Conservation (phyloP, 2,888 invertebrate species). For the Anoplius nigerrimus region DNA sequence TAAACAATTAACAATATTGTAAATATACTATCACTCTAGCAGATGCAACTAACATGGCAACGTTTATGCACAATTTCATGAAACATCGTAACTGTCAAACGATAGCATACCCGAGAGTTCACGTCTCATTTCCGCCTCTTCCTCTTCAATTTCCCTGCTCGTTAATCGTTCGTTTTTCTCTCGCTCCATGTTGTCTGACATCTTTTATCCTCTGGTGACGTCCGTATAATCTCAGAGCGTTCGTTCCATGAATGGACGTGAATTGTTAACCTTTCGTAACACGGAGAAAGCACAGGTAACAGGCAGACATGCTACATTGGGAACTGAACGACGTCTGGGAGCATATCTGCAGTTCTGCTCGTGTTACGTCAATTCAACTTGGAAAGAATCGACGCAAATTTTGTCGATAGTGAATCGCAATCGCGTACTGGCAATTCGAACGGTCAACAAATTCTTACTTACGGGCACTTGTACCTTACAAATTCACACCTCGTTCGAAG, state of each 20-base stretch:
- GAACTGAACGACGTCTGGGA: too few species aligned
- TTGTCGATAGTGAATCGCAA: too few species aligned
- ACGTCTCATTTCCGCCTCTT: constrained; percentile 44
- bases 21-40: constrained; percentile 5
- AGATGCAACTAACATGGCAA: constrained; percentile 7
- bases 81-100: background rate
- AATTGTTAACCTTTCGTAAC: background rate
- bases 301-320: too few species aligned
- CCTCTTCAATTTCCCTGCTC: constrained; percentile 30
- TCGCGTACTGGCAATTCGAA: too few species aligned
- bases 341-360: too few species aligned
- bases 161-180: constrained; percentile 36
- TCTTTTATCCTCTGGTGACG: constrained; percentile 17
- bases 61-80: too few species aligned
- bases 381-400: too few species aligned
- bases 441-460: too few species aligned
- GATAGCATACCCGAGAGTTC: constrained; percentile 47
- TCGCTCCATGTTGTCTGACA: constrained; percentile 45
- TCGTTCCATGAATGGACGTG: background rate
- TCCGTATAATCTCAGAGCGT: background rate
- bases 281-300: too few species aligned
- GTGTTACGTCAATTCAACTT: too few species aligned
- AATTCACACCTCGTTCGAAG: too few species aligned
- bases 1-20: background rate
- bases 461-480: too few species aligned